phyloP scores from a whole-genome alignment of 2,113 vertebrate species.

The Gambusia holbrooki region DNA sequence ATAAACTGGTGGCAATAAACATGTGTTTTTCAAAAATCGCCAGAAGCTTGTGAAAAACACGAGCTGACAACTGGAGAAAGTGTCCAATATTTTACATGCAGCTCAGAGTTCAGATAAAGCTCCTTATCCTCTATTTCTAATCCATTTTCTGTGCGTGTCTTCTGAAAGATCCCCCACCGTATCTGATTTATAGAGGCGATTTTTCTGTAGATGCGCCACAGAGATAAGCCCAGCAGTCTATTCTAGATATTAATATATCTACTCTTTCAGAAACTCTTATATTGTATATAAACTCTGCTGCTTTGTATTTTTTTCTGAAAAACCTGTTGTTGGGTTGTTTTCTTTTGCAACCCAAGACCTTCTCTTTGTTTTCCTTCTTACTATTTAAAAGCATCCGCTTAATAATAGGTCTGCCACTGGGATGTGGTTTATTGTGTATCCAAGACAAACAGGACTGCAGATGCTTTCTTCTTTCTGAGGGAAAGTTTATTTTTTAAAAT shows the following conservation, averaged over 20 bases:
- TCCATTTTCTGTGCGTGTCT: conserved; percentile 5
- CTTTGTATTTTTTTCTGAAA: conserved; percentile 17
- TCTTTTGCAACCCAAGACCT: conserved; percentile 37
- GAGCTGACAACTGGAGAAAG: not conserved
- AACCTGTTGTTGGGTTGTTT: conserved; percentile 26
- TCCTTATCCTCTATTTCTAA: conserved; percentile 11
- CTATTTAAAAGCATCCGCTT: conserved; percentile 24
- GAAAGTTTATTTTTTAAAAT: not conserved
- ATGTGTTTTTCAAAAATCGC: not conserved
- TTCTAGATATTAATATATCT: not conserved
- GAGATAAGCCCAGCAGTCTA: conserved; percentile 12
- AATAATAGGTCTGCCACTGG: not conserved
- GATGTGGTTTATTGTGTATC: conserved; percentile 1
- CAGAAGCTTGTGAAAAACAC: conserved; percentile 5
- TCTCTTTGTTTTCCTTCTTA: conserved; percentile 19
- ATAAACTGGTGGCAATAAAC: conserved; percentile 16
- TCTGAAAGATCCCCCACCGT: not conserved
- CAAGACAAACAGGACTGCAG: not conserved
- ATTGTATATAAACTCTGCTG: conserved; percentile 13
- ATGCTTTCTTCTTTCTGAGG: not conserved
- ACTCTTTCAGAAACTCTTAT: not conserved
- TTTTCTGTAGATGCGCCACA: conserved; percentile 9
- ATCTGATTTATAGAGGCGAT: conserved; percentile 15
- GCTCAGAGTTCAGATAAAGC: conserved; percentile 10
- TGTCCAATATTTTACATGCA: not conserved